A percentile compares a stretch with the other conserved stretches of the same genome.
phyloP scores from a whole-genome alignment of 2,797 vertebrate species.

The Jordanella pulchra region DNA sequence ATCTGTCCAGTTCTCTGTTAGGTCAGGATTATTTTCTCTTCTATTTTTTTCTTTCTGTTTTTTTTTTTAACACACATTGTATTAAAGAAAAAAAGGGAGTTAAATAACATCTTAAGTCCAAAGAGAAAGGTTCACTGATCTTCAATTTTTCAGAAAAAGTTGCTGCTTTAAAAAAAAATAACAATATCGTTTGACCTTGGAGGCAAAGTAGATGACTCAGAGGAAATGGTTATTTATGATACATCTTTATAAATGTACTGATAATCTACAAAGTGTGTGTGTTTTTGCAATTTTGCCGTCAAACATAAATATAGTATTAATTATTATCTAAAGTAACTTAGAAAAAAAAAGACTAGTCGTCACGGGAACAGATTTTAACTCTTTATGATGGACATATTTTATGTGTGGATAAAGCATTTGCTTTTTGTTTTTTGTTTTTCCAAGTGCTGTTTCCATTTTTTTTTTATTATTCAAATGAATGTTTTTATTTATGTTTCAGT shows the following conservation, averaged over 20 bases:
- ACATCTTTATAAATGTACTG: background rate
- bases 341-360: slow-evolving; percentile 5
- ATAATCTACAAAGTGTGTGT: background rate
- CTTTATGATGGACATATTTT: slow-evolving; percentile 3
- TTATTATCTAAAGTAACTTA: background rate
- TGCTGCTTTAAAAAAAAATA: background rate
- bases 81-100: background rate
- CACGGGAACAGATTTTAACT: background rate
- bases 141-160: background rate
- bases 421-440: slow-evolving; percentile 28
- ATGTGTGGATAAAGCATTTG: slow-evolving; percentile 2
- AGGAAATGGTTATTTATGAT: background rate
- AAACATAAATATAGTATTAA: background rate
- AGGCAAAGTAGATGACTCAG: background rate
- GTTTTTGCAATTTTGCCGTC: background rate
- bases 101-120: background rate
- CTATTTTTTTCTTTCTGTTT: background rate
- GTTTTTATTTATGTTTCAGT: slow-evolving; percentile 12
- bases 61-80: background rate
- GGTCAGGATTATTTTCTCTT: too few relatives aligned
- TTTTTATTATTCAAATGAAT: slow-evolving; percentile 8
- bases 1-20: background rate
- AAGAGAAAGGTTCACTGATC: background rate
- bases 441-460: slow-evolving; percentile 7
- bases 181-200: background rate